These are phyloP conservation scores for Drosophila lini DNA, from an alignment of 1,140 invertebrate species.

Conservation along the genomic window DNA sequence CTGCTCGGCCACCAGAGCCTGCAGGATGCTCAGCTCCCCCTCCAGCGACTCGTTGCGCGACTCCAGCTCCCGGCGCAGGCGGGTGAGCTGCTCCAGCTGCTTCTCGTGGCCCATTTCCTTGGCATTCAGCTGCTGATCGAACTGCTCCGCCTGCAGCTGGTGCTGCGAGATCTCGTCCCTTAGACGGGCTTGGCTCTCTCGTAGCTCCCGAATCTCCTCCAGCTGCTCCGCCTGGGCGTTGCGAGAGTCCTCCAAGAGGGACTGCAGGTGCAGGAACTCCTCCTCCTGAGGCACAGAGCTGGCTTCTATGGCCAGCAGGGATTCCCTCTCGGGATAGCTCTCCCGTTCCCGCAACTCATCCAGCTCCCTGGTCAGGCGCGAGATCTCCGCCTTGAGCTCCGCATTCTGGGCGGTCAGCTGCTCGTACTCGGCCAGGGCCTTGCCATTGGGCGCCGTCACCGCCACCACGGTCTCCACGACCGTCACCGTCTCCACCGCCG, in stretches of 20 bases:
- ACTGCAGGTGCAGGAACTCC: constrained; percentile 18
- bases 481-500: constrained; percentile 81
- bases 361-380: constrained; percentile 52
- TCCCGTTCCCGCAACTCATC: constrained; percentile 44
- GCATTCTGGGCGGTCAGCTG: constrained; percentile 85
- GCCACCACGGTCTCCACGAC: constrained; percentile 80
- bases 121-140: constrained; percentile 63
- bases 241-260: constrained; percentile 1
- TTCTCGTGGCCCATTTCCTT: constrained; percentile 75
- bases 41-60: constrained; percentile 63
- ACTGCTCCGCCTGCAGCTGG: constrained; percentile 59
- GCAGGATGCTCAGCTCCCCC: constrained; percentile 70
- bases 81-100: constrained; percentile 71
- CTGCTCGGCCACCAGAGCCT: constrained; percentile 73
- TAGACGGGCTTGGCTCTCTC: constrained; percentile 21
- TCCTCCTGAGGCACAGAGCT: constrained; percentile 8
- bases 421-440: constrained; percentile 84
- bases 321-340: constrained; percentile 21
- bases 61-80: constrained; percentile 62
- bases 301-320: constrained; percentile 13
- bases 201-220: constrained; percentile 33
- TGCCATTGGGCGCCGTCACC: constrained; percentile 78
- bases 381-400: constrained; percentile 65
- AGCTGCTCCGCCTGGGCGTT: constrained; percentile 4
- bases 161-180: constrained; percentile 48